phyloP scores from a whole-genome alignment of 2,888 invertebrate species.

The Deroplatys truncata region DNA sequence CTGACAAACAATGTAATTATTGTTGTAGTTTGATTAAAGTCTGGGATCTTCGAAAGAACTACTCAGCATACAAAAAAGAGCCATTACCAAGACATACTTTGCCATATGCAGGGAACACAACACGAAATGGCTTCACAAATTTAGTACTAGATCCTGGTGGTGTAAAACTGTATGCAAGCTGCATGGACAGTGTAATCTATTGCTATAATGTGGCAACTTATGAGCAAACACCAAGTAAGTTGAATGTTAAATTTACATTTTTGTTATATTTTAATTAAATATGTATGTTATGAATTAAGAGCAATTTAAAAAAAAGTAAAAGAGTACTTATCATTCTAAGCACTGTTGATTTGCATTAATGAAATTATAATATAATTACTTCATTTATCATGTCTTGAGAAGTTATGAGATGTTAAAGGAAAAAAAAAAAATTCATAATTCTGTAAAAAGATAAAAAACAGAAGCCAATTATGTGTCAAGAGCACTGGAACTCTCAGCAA shows the following conservation, averaged over 20 bases:
- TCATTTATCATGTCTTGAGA: too few relatives aligned
- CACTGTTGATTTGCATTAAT: background rate
- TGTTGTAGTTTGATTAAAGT: constrained; percentile 63
- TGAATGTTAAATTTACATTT: constrained; percentile 25
- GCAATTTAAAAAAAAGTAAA: background rate
- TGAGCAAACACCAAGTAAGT: constrained; percentile 56
- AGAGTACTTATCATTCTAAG: background rate
- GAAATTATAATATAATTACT: too few relatives aligned
- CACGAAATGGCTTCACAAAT: constrained; percentile 71
- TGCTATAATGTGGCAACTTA: constrained; percentile 75
- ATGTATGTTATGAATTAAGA: background rate
- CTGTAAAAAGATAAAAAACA: too few relatives aligned
- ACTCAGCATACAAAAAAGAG: constrained; percentile 61
- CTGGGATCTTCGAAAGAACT: constrained; percentile 84
- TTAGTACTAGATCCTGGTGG: constrained; percentile 67
- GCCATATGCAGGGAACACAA: constrained; percentile 68
- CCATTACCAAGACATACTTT: constrained; percentile 68
- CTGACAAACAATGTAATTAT: background rate
- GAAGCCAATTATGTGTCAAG: too few relatives aligned
- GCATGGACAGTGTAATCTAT: constrained; percentile 82
- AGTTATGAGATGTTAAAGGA: too few relatives aligned
- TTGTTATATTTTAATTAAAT: too few relatives aligned
- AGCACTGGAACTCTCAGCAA: too few relatives aligned
- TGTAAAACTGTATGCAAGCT: constrained; percentile 74
- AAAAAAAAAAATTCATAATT: too few relatives aligned